Base-by-base conservation (phyloP, 2,797 vertebrate species). In the Nothura maculosa region DNA sequence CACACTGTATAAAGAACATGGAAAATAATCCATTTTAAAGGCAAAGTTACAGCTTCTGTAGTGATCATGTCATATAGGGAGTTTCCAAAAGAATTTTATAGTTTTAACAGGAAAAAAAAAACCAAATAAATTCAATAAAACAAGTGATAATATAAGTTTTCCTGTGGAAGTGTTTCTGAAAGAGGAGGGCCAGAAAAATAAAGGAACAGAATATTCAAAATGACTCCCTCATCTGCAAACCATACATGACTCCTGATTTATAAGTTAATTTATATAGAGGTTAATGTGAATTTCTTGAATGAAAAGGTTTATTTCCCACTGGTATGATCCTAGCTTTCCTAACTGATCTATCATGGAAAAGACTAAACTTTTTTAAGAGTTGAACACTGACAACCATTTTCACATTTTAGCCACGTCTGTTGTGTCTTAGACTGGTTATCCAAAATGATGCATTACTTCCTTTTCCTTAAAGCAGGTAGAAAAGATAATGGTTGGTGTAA, bases 401-500 rank as follows among this genome's bases (percentile, higher is more conserved):
- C 34, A 73, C 4, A 36, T 80, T 60, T 92, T 55, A 62, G 63
- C 60, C 3, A 3, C 54, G 17, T 55, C 58, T 82, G 40, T 84
- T 83, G 3, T 48, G 7, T 87, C 72, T 92, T 17, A 60, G 89
- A 78, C 36, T 21, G 2, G 47, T 87, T 76, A 18, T 47, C n/a
- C 9, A 19, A 86, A 60, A 40, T 57, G 6, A 18, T 86, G 9
- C 10, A 4, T 74, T 63, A 28, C 36, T 15, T 3, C 38, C 68
- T 80, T 48, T 28, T 75, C 20, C 1, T 1, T 16, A 5, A 16
- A 19, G 8, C 0, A 0, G 12, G 1, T 36, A 38, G 17, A 60
- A 85, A 79, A 85, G 36, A 43, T 77, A 1, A 57, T 81, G 16
- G 8, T 54, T 92, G 25, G 45, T 93, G 4, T 85, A 92, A 94